phyloP scores from a whole-genome alignment of 2,888 invertebrate genomes.

The Carpatolechia fugitivella region DNA sequence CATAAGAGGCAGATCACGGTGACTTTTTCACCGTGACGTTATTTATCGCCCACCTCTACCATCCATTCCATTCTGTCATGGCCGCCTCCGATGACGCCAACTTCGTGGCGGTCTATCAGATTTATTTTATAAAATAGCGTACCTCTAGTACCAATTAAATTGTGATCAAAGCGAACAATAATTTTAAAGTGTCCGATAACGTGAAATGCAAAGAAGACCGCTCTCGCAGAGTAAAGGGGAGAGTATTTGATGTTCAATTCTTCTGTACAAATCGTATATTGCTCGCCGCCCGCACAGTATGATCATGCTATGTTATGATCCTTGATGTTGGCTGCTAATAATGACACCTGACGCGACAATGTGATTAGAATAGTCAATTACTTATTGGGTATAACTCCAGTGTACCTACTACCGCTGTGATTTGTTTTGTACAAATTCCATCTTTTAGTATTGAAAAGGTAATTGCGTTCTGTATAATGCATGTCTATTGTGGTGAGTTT shows the following conservation, averaged over 20 bases:
- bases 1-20: too few relatives aligned
- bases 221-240: constrained; percentile 73
- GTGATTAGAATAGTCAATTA: constrained; percentile 16
- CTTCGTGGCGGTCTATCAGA: constrained; percentile 57
- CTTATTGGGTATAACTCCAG: not conserved
- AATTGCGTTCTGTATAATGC: constrained; percentile 24
- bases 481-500: constrained; percentile 12
- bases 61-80: constrained; percentile 47
- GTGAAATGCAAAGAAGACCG: constrained; percentile 77
- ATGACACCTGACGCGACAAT: constrained; percentile 54
- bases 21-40: too few relatives aligned
- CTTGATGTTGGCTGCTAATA: constrained; percentile 42
- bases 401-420: not conserved
- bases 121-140: too few relatives aligned
- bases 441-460: constrained; percentile 16
- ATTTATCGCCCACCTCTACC: too few relatives aligned
- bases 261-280: constrained; percentile 5
- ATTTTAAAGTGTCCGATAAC: constrained; percentile 50
- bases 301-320: constrained; percentile 46
- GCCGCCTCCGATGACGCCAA: constrained; percentile 60
- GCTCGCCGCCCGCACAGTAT: constrained; percentile 47
- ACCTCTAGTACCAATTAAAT: constrained; percentile 30
- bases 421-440: constrained; percentile 2
- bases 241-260: constrained; percentile 48
- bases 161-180: constrained; percentile 45